A percentile compares a stretch with the other conserved stretches of the same genome.
Evolutionary conservation across 2,888 invertebrate species (phyloP).

Genomic region (Vandiemenella viatica): DNA sequence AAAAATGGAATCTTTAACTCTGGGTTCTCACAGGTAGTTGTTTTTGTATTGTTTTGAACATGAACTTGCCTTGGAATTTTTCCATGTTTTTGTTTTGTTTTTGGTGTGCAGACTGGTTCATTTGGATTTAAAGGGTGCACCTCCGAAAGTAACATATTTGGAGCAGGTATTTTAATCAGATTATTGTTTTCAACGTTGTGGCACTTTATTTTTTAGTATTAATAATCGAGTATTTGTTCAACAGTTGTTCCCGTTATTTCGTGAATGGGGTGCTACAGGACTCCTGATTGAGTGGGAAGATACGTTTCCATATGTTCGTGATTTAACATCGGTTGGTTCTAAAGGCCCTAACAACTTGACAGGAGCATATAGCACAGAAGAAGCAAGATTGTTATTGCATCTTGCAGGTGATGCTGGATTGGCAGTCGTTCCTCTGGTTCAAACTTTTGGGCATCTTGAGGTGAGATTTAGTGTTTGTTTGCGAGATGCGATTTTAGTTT

Average conservation of each 20-base stretch:
- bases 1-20: constrained; percentile 31
- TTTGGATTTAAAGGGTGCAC: constrained; percentile 60
- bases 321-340: constrained; percentile 40
- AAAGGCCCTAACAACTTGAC: constrained; percentile 34
- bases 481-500: too few relatives aligned
- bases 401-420: constrained; percentile 49
- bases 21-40: constrained; percentile 33
- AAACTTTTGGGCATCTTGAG: constrained; percentile 78
- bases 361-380: constrained; percentile 48
- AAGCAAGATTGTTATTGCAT: constrained; percentile 48
- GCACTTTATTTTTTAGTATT: neutral
- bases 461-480: constrained; percentile 22
- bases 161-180: constrained; percentile 31
- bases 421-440: constrained; percentile 63
- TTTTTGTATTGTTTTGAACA: neutral
- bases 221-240: constrained; percentile 10
- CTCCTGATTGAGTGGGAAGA: constrained; percentile 79
- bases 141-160: constrained; percentile 43
- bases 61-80: neutral
- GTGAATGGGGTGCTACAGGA: constrained; percentile 62
- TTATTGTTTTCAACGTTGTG: neutral
- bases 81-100: neutral
- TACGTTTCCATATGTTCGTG: constrained; percentile 63
- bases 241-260: constrained; percentile 43
- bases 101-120: constrained; percentile 40